Base-by-base conservation (phyloP, 2,797 vertebrate species). In the Tiaroga cobitis region DNA sequence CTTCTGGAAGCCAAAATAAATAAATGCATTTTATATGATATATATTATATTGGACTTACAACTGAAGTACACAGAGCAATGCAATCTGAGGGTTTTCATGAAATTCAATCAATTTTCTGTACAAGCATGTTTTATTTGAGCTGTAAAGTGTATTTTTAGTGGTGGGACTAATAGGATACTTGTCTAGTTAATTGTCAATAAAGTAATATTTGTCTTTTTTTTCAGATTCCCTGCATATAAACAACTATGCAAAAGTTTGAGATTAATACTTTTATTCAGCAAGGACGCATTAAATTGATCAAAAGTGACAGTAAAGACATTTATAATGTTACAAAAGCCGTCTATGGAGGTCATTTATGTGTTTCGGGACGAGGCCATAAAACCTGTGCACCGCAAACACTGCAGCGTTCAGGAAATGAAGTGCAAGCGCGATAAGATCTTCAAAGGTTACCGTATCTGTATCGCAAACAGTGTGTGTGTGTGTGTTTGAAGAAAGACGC, bases 401-500 rank as follows among this genome's bases (percentile, higher is more conserved):
- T 2, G 7, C 21, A 32, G 16, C 21, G 8, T 26, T 56, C 79
- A 54, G 32, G 43, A 54, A 81, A 68, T 81, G 21, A 69, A 68
- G 21, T 7, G 21, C 21, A 51, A 54, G 54, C 5, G 46, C 15
- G 76, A 78, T 78, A 78, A 78, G 76, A 81, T 69, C 65, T 54
- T 69, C 32, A 81, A 81, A 37, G 3, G 13, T 51, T 24, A 51
- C 43, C 8, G 26, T 32, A 65, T 46, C 37, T 32, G 39, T 65
- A 4, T 15, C 11, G 26, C 5, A 11, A 4, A 59, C n/a, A 46
- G 51, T 41, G 54, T 63, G 81, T 72, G n/a, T n/a, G n/a, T n/a
- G 80, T 81, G 67, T 63, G 81, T 83, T 5, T 46, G 49, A 70
- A 37, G 37, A 78, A 61, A 49, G 54, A 15, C 13, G 32, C 49